These are phyloP conservation scores for Ailuropoda melanoleuca DNA, from an alignment of 2,113 vertebrate genomes.

Conservation along the genomic window DNA sequence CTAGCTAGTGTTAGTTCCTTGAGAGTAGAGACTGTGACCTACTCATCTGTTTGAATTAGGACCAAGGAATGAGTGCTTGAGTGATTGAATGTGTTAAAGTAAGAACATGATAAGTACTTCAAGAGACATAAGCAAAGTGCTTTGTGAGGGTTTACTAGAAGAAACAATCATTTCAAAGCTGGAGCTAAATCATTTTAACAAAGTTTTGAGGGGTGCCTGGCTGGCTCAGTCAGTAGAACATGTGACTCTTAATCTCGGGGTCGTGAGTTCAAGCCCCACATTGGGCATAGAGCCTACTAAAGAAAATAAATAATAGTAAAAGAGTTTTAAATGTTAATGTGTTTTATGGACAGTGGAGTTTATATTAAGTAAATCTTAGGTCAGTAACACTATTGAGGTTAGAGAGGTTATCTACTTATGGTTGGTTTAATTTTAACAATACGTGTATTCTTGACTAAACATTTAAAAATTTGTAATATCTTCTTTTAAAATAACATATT, in stretches of 20 bases:
- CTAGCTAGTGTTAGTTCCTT: background rate
- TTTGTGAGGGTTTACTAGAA: background rate
- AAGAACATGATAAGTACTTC: background rate
- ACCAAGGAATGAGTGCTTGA: background rate
- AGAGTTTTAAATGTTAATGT: background rate
- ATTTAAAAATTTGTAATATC: constrained; percentile 2
- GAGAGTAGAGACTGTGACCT: background rate
- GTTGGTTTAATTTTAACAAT: constrained; percentile 3
- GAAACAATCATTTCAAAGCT: background rate
- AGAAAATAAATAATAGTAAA: background rate
- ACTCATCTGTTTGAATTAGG: background rate
- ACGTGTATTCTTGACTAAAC: background rate
- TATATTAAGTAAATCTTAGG: background rate
- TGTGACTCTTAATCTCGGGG: background rate
- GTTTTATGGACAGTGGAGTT: background rate
- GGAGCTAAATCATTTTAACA: constrained; percentile 29
- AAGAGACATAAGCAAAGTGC: background rate
- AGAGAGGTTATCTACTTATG: background rate
- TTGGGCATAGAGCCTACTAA: background rate
- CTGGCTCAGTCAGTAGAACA: background rate
- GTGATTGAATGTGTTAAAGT: background rate
- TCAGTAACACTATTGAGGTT: background rate
- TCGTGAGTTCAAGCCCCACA: background rate
- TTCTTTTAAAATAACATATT: constrained; percentile 28
- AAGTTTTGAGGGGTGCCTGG: background rate